Evolutionary conservation across 2,113 vertebrate species (phyloP), one percentile per base, ranked within the genome.

Genomic region (Salvelinus fontinalis): DNA sequence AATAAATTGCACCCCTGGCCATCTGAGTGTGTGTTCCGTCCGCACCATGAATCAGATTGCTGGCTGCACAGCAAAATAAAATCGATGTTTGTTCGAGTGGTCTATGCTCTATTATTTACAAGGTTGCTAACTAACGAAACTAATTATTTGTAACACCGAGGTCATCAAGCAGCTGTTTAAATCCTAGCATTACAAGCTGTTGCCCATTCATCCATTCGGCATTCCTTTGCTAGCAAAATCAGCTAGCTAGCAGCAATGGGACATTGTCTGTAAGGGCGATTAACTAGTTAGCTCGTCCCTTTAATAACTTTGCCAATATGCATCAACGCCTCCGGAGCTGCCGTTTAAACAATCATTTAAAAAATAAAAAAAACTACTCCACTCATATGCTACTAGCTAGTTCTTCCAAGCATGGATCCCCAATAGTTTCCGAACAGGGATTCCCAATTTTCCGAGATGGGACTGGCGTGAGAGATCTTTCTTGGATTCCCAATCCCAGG

Each of bases 1-100:
- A 62, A 64, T 73, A 71, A 71, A 48, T 11, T 73, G 76, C 83
- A 88, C 86, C 80, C 81, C 84, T 78, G 82, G 81, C 83, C 80
- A 86, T 88, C 70, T 81, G 86, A 66, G 78, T 77, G 34, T 31
- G 64, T 67, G 26, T 2, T 18, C 51, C 16, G 51, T 54, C 51
- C 14, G 51, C 51, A 54, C 14, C 51, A 54, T 54, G 12, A 54
- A 54, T 54, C 51, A 54, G 51, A 54, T 54, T 54, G 14, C 51
- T 54, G 51, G 4, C 51, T 14, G 12, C 57, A 57, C 13, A 3
- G 22, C 24, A 26, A 44, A 44, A 26, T 18, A 59, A 73, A 78
- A 68, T 3, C 11, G 1, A 22, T 2, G 65, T 76, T 59, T 77
- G 59, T n/a, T n/a, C 59, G 14, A 62, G 59, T 34, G 34, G 1